These are phyloP conservation scores for Ophion slaviceki DNA, from an alignment of 2,888 invertebrate species.

Conservation along the genomic window DNA sequence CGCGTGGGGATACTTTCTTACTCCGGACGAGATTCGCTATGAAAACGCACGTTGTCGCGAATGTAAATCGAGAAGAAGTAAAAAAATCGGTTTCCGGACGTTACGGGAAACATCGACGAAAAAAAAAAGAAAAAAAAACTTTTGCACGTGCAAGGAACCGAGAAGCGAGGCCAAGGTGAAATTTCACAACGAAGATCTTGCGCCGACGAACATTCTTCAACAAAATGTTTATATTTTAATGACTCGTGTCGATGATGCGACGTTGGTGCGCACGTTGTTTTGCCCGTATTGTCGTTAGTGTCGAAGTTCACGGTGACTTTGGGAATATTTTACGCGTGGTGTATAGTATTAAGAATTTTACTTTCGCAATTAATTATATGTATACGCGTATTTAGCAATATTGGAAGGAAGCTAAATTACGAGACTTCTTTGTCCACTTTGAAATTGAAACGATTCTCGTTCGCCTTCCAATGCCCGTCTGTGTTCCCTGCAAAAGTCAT, in stretches of 20 bases:
- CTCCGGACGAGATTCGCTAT: background rate
- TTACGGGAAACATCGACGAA: too few relatives aligned
- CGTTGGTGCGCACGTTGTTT: background rate
- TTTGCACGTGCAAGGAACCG: too few relatives aligned
- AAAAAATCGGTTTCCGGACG: background rate
- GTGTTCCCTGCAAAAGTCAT: background rate
- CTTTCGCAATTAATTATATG: background rate
- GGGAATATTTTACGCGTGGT: background rate
- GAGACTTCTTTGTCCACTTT: background rate
- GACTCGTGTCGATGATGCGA: background rate
- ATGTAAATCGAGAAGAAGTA: background rate
- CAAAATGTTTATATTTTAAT: background rate
- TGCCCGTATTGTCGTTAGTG: background rate
- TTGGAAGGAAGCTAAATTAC: background rate
- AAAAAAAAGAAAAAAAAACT: too few relatives aligned
- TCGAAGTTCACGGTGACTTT: slow-evolving; percentile 12
- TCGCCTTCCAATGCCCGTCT: too few relatives aligned
- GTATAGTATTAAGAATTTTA: background rate
- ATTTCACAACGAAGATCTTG: too few relatives aligned
- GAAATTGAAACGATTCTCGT: background rate
- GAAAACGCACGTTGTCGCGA: background rate
- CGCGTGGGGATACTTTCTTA: background rate
- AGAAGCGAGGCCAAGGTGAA: too few relatives aligned
- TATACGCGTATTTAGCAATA: background rate
- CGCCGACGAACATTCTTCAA: too few relatives aligned